Evolutionary conservation across 2,113 vertebrate species (phyloP).

Genomic region (Odontophorus gujanensis): DNA sequence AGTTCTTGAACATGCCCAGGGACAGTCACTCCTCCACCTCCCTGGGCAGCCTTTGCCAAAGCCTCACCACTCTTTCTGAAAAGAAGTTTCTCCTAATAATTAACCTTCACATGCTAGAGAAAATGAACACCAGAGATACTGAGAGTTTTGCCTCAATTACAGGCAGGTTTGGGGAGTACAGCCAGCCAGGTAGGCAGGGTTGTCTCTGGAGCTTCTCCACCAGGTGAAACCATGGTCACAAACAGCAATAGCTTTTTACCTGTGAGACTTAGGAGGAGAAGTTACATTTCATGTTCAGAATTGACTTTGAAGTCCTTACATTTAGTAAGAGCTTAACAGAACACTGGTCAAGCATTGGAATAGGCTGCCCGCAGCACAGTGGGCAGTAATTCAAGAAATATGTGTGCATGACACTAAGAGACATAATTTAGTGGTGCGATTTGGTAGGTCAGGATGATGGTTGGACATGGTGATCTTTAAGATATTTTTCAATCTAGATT

Average conservation of each 20-base stretch:
- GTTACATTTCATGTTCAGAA: neutral
- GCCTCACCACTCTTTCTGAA: too few species aligned
- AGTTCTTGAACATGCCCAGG: too few species aligned
- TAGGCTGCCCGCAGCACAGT: neutral
- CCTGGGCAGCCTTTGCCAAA: too few species aligned
- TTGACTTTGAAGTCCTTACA: neutral
- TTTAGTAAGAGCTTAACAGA: neutral
- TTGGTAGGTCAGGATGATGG: neutral
- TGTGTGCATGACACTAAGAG: neutral
- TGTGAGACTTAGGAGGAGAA: neutral
- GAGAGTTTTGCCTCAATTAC: neutral
- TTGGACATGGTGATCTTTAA: neutral
- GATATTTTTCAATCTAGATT: neutral
- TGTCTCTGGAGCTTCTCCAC: neutral
- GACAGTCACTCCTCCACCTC: too few species aligned
- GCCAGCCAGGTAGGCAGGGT: neutral
- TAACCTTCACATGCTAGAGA: neutral
- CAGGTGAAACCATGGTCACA: neutral
- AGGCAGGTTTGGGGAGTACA: neutral
- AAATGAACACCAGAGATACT: accelerated
- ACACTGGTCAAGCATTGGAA: neutral
- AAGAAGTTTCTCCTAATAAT: too few species aligned
- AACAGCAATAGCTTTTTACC: neutral
- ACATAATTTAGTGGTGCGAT: neutral
- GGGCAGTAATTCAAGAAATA: neutral